A percentile compares a stretch with the other conserved stretches of the same genome.
Evolutionary conservation across 2,113 vertebrate genomes (phyloP).

Genomic region (Nerophis ophidion): DNA sequence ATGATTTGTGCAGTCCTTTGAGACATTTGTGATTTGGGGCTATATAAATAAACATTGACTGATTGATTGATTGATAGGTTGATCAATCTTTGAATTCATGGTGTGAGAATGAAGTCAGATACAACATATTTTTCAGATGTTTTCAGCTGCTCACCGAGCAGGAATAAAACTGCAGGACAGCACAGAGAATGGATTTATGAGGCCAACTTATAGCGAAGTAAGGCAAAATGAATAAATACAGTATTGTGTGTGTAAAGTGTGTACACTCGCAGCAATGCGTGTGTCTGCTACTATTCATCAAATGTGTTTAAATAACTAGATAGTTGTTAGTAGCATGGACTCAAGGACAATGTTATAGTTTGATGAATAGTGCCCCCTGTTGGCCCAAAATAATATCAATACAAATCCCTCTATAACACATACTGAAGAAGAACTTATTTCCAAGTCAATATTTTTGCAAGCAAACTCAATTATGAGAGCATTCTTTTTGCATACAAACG

Average conservation of each 20-base stretch:
- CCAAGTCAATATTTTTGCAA: background rate
- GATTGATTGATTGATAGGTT: too few relatives aligned
- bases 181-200: slow-evolving; percentile 2
- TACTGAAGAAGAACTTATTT: background rate
- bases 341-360: background rate
- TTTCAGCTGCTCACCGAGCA: background rate
- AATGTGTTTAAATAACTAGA: background rate
- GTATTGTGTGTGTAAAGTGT: background rate
- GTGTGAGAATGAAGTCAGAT: background rate
- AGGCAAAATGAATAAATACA: background rate
- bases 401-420: background rate
- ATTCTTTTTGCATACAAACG: too few relatives aligned
- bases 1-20: too few relatives aligned
- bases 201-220: background rate
- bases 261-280: background rate
- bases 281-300: background rate
- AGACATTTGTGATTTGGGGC: too few relatives aligned
- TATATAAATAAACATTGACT: too few relatives aligned
- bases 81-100: background rate
- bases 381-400: background rate
- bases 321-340: background rate
- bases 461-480: background rate
- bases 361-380: background rate
- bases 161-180: background rate
- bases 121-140: background rate